Percentiles rank a stretch among this genome's conserved stretches.
Conservation (phyloP, 2,113 vertebrate species). For the Corythornis vintsioides region DNA sequence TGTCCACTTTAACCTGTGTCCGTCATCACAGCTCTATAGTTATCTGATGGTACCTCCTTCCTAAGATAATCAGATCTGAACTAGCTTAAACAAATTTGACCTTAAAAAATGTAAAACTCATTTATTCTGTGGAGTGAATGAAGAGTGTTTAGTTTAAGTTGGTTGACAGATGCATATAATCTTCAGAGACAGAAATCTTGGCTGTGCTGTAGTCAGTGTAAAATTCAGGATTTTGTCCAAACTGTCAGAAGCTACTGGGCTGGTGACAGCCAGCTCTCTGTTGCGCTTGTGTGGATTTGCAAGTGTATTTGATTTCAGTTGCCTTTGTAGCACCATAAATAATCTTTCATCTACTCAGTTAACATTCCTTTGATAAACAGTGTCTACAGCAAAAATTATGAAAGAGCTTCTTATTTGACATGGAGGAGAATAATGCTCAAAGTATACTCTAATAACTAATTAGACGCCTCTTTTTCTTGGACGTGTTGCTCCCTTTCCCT, state of each 20-base stretch:
- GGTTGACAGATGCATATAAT: not conserved
- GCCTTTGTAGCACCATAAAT: not conserved
- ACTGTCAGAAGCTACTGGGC: not conserved
- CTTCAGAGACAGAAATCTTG: not conserved
- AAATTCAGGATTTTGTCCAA: not conserved
- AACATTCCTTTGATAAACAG: not conserved
- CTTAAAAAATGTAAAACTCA: not conserved
- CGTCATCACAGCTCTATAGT: not conserved
- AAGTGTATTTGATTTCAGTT: not conserved
- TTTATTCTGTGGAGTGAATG: not conserved
- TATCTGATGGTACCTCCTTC: not conserved
- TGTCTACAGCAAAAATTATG: not conserved
- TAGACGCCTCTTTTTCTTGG: not conserved
- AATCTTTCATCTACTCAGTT: not conserved
- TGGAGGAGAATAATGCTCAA: not conserved
- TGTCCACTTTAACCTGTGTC: not conserved
- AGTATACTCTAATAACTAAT: not conserved
- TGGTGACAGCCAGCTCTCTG: not conserved
- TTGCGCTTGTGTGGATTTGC: not conserved
- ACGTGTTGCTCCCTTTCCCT: not conserved
- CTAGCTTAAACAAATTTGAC: constrained; percentile 14
- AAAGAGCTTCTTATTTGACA: not conserved
- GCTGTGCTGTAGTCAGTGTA: not conserved
- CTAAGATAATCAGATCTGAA: not conserved
- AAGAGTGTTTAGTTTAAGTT: not conserved